Evolutionary conservation across 1,140 invertebrate genomes (phyloP).

Genomic region (Phocides pigmalion): DNA sequence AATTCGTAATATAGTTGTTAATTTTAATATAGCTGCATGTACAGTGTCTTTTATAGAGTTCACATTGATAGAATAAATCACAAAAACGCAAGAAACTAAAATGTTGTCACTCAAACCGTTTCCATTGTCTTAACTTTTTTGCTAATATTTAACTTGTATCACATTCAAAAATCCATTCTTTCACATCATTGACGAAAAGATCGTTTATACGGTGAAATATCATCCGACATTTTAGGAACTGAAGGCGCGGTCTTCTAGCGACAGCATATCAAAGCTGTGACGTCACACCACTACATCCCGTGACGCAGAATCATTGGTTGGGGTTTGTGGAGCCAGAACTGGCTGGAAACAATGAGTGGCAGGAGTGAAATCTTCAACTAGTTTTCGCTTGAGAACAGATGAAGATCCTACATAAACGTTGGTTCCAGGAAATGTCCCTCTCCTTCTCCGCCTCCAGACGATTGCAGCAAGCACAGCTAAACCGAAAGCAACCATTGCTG

Average conservation of each 20-base stretch:
- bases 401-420: constrained; percentile 85
- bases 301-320: constrained; percentile 64
- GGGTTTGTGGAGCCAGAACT: constrained; percentile 81
- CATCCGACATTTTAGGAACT: constrained; percentile 78
- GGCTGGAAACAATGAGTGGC: constrained; percentile 84
- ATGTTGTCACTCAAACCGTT: constrained; percentile 52
- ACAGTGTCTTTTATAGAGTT: constrained; percentile 65
- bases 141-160: constrained; percentile 61
- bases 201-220: constrained; percentile 50
- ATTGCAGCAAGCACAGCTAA: constrained; percentile 81
- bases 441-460: constrained; percentile 82
- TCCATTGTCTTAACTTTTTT: constrained; percentile 42
- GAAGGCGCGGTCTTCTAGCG: constrained; percentile 73
- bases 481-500: constrained; percentile 84
- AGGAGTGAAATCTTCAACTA: constrained; percentile 84
- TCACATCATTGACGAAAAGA: constrained; percentile 44
- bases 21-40: constrained; percentile 69
- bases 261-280: constrained; percentile 84
- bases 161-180: constrained; percentile 62
- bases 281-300: constrained; percentile 86
- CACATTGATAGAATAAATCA: constrained; percentile 53
- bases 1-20: constrained; percentile 61
- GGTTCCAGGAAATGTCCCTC: constrained; percentile 83
- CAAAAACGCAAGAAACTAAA: constrained; percentile 44
- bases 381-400: constrained; percentile 83